These are phyloP conservation scores for Pseudomyrmex pallidus DNA, from an alignment of 1,140 invertebrate species.

Conservation along the genomic window DNA sequence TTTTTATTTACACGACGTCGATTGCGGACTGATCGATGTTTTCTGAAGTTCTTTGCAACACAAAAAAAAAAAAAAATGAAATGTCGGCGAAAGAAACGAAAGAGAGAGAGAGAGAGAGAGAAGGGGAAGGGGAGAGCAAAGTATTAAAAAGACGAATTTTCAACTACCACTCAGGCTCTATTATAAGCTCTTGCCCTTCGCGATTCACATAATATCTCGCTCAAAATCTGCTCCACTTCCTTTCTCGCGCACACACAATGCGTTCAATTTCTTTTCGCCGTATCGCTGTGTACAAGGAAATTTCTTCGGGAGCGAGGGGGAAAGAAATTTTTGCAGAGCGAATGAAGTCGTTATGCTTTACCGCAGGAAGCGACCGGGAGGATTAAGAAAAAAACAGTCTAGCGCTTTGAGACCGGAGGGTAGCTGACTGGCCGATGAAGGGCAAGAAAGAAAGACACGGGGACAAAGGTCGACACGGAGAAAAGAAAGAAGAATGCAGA, in stretches of 20 bases:
- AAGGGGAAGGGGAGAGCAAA: background rate
- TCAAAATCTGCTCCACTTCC: conserved; percentile 1
- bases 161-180: conserved; percentile 13
- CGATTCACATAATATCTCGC: background rate
- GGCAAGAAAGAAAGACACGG: background rate
- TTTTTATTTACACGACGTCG: background rate
- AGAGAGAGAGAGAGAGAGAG: background rate
- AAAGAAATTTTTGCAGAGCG: conserved; percentile 70
- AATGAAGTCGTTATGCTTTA: conserved; percentile 71
- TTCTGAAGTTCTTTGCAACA: background rate
- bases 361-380: conserved; percentile 54
- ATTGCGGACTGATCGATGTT: background rate
- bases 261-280: conserved; percentile 25
- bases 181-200: background rate
- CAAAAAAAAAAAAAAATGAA: background rate
- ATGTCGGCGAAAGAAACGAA: background rate
- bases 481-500: conserved; percentile 35
- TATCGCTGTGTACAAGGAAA: conserved; percentile 1
- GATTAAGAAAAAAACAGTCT: conserved; percentile 39
- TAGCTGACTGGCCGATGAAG: conserved; percentile 6
- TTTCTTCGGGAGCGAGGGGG: background rate
- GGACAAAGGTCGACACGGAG: conserved; percentile 16
- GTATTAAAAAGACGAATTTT: conserved; percentile 32
- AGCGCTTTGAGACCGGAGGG: background rate
- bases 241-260: background rate